A percentile compares a stretch with the other conserved stretches of the same genome.
Evolutionary conservation across 2,888 invertebrate genomes (phyloP).

Genomic region (Elegia similella): DNA sequence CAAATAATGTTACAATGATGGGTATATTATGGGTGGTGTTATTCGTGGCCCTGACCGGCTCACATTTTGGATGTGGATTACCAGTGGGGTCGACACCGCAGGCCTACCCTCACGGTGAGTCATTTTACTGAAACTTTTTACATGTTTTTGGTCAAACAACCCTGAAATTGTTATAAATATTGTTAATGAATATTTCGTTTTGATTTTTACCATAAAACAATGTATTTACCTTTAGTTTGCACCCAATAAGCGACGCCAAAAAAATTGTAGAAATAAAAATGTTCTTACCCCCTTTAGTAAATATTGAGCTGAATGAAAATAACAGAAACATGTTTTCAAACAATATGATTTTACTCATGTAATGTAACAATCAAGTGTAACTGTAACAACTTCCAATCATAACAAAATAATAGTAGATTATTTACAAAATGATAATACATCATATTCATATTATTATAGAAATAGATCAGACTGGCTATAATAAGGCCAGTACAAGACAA

Average conservation of each 20-base stretch:
- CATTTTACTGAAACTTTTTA: slow-evolving; percentile 42
- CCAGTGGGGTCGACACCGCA: slow-evolving; percentile 72
- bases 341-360: no score
- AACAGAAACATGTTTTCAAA: no score
- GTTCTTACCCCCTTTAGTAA: not conserved
- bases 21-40: slow-evolving; percentile 73
- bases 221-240: not conserved
- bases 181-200: not conserved
- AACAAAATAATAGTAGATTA: no score
- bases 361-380: no score
- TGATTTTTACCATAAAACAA: not conserved
- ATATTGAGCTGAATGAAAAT: not conserved
- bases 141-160: slow-evolving; percentile 43
- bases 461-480: no score
- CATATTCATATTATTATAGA: no score
- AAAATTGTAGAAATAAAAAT: not conserved
- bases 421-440: no score
- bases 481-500: no score
- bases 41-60: slow-evolving; percentile 71
- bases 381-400: no score
- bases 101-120: slow-evolving; percentile 76
- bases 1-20: slow-evolving; percentile 77
- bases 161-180: not conserved
- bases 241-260: not conserved
- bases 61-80: slow-evolving; percentile 66